Conservation (phyloP, 92 coral and sea anemone genomes). For the Epizoanthus illoricatus region DNA sequence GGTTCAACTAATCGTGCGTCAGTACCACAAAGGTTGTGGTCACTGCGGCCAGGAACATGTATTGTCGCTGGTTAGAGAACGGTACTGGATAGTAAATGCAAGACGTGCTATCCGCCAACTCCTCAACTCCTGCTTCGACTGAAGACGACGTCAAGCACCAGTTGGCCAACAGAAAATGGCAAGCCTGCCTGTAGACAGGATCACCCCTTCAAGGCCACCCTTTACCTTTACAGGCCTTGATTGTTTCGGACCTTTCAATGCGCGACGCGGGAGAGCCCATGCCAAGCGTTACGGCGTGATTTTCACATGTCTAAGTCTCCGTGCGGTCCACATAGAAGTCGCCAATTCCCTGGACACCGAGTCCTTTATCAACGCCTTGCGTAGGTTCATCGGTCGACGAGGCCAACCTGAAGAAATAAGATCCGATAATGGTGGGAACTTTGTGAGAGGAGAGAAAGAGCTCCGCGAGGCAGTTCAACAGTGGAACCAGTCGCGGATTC, state of each 20-base stretch:
- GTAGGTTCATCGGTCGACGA: conserved; percentile 52
- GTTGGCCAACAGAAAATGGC: conserved; percentile 58
- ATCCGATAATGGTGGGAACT: conserved; percentile 59
- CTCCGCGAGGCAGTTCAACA: conserved; percentile 23
- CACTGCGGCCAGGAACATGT: conserved; percentile 43
- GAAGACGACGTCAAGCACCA: conserved; percentile 50
- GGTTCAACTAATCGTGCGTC: not conserved
- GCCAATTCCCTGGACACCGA: conserved; percentile 53
- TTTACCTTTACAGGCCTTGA: conserved; percentile 54
- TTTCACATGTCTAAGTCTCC: conserved; percentile 54
- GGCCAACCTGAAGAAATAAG: conserved; percentile 53
- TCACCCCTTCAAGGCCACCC: conserved; percentile 56
- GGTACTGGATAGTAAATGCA: conserved; percentile 37
- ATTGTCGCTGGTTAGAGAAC: conserved; percentile 14
- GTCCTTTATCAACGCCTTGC: conserved; percentile 55
- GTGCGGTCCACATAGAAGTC: conserved; percentile 60
- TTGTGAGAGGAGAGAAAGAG: conserved; percentile 60
- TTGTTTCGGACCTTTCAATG: conserved; percentile 54
- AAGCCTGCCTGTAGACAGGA: conserved; percentile 40
- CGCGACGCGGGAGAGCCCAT: conserved; percentile 32
- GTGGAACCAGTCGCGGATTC: conserved; percentile 48
- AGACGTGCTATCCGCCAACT: not conserved
- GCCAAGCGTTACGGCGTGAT: conserved; percentile 54
- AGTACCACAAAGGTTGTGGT: conserved; percentile 35
- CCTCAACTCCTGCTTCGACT: conserved; percentile 31